A percentile compares a stretch with the other conserved stretches of the same genome.
phyloP scores from a whole-genome alignment of 2,888 invertebrate genomes.

The Lampropteryx suffumata region DNA sequence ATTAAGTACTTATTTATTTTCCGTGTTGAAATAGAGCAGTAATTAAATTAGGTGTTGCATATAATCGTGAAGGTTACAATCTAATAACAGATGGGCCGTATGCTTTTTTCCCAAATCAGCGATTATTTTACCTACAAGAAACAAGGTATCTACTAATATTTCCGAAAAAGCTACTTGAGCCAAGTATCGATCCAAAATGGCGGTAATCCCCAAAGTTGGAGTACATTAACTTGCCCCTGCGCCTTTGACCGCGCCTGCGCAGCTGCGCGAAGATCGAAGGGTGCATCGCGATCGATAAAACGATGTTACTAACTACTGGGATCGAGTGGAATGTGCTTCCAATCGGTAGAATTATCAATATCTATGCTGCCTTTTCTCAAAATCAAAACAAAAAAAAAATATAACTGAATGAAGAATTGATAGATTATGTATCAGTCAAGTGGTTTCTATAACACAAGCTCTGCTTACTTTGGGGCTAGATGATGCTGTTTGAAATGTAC shows the following conservation, averaged over 20 bases:
- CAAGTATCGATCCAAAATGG: constrained; percentile 54
- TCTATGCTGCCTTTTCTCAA: background rate
- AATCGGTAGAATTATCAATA: constrained; percentile 11
- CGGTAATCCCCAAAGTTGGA: constrained; percentile 58
- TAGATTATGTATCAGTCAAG: no score
- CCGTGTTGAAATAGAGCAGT: no score
- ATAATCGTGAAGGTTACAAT: no score
- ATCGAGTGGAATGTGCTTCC: constrained; percentile 32
- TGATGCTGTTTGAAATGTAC: no score
- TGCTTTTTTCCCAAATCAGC: no score
- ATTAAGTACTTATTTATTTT: no score
- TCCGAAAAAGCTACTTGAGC: background rate
- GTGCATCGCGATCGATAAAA: constrained; percentile 68
- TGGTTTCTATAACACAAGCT: no score
- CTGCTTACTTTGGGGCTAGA: no score
- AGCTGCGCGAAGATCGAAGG: constrained; percentile 76
- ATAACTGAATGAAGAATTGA: no score
- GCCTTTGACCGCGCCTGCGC: constrained; percentile 78
- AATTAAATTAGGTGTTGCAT: no score
- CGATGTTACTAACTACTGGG: constrained; percentile 21
- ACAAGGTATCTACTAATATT: no score
- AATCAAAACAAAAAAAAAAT: background rate
- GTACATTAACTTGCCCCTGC: constrained; percentile 60
- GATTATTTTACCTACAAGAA: background rate
- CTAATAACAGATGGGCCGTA: no score